Base-by-base conservation (phyloP, 1,140 invertebrate genomes). In the Linepithema humile region DNA sequence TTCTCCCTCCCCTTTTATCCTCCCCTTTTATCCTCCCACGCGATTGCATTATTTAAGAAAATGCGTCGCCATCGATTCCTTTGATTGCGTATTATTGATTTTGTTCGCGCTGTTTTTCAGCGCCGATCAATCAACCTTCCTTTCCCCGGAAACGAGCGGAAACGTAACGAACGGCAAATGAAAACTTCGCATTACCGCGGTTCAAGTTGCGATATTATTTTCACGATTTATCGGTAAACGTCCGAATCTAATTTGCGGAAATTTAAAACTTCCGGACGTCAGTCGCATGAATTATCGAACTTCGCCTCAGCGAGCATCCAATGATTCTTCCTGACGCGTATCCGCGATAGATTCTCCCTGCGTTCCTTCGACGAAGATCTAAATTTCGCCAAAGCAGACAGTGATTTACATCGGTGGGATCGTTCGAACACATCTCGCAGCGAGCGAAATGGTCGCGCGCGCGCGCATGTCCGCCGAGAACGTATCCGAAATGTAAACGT, bases 401-500 rank as follows among this genome's bases (percentile, higher is more conserved):
- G 65, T 80, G 75, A 80, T 80, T 80, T 80, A 80, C 38, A 80
- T 70, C 45, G 64, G 26, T 17, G 64, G 23, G 35, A 80, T 80
- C 75, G 75, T 48, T 80, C 65, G 75, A 80, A 80, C 75, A 50
- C 64, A 80, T 80, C 75, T 80, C 75, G 64, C 64, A 32, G 23
- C 75, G 26, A 43, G 64, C 65, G 32, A 69, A 55, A 80, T 43
- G 75, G 64, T 80, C 75, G 75, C 75, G 26, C 57, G 26, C 40
- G 50, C 32, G 50, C 50, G 53, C 20, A 4, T 64, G 64, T 64
- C 64, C 75, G 38, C 65, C 48, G 75, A 80, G 74, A 86, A 83
- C 48, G 57, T 65, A 72, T 87, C 67, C 70, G 65, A 86, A 83
- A 70, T 59, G 64, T 80, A 78, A 74, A 82, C 78, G 67, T 29